These are phyloP conservation scores for Rhineura floridana DNA, from an alignment of 2,113 vertebrate genomes.

Conservation along the genomic window DNA sequence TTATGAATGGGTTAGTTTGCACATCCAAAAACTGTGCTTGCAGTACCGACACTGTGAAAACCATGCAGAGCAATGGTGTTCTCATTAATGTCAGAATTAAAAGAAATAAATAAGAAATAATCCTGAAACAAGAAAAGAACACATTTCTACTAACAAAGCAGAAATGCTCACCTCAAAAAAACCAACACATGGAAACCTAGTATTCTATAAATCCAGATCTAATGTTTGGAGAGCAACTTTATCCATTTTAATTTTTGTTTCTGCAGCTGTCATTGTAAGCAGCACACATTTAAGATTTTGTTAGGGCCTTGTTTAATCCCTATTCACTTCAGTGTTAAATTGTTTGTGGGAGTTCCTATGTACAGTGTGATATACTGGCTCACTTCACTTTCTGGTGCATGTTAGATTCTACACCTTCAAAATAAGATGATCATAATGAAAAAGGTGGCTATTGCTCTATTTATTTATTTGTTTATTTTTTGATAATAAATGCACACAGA, in stretches of 20 bases:
- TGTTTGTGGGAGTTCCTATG: conserved; percentile 4
- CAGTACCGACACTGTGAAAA: not conserved
- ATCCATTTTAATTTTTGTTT: conserved; percentile 10
- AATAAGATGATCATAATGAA: not conserved
- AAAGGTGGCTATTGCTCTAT: not conserved
- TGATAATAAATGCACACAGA: not conserved
- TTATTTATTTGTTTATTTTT: too few relatives aligned
- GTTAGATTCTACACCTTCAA: conserved; percentile 5
- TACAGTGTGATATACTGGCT: not conserved
- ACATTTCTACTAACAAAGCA: not conserved
- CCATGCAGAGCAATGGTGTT: not conserved
- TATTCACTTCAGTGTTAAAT: not conserved
- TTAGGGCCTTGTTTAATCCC: not conserved
- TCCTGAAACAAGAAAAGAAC: not conserved
- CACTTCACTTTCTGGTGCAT: not conserved
- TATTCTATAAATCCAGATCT: not conserved
- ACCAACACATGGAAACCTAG: conserved; percentile 14
- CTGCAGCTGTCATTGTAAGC: not conserved
- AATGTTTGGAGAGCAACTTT: conserved; percentile 25
- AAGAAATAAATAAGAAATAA: conserved; percentile 19
- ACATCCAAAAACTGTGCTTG: not conserved
- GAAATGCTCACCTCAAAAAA: not conserved
- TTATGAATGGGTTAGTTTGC: not conserved
- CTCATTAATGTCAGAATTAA: conserved; percentile 3
- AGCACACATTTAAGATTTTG: conserved; percentile 23